Evolutionary conservation across 2,888 invertebrate genomes (phyloP).

Genomic region (Psylliodes chrysocephalus): DNA sequence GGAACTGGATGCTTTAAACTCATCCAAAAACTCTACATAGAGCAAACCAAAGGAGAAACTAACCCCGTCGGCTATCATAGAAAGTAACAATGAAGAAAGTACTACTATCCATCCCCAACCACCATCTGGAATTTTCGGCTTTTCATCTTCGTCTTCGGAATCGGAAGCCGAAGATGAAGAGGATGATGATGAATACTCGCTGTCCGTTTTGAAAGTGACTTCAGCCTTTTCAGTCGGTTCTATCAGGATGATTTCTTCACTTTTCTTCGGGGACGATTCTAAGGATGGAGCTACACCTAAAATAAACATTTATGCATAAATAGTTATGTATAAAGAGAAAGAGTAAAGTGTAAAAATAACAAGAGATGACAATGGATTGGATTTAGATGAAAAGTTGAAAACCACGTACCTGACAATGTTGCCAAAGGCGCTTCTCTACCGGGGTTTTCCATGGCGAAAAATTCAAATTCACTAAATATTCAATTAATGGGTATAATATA

Average conservation of each 20-base stretch:
- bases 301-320: no score
- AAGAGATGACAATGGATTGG: no score
- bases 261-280: slow-evolving; percentile 45
- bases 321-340: no score
- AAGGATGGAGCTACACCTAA: slow-evolving; percentile 47
- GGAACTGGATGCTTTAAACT: slow-evolving; percentile 62
- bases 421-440: slow-evolving; percentile 43
- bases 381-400: no score
- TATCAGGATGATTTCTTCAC: slow-evolving; percentile 31
- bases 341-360: no score
- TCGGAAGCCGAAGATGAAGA: slow-evolving; percentile 17
- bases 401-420: slow-evolving; percentile 30
- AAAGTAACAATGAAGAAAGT: slow-evolving; percentile 83
- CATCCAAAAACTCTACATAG: slow-evolving; percentile 80
- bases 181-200: slow-evolving; percentile 12
- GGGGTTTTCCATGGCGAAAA: slow-evolving; percentile 29
- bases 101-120: slow-evolving; percentile 94
- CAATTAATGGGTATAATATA: slow-evolving; percentile 47
- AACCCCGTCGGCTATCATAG: slow-evolving; percentile 91
- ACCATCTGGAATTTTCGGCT: slow-evolving; percentile 78
- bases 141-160: slow-evolving; percentile 46
- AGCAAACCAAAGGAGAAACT: slow-evolving; percentile 93
- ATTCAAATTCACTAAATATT: slow-evolving; percentile 22
- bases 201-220: slow-evolving; percentile 43
- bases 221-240: slow-evolving; percentile 43